These are phyloP conservation scores for Thecophora atra DNA, from an alignment of 2,888 invertebrate species.

Conservation along the genomic window DNA sequence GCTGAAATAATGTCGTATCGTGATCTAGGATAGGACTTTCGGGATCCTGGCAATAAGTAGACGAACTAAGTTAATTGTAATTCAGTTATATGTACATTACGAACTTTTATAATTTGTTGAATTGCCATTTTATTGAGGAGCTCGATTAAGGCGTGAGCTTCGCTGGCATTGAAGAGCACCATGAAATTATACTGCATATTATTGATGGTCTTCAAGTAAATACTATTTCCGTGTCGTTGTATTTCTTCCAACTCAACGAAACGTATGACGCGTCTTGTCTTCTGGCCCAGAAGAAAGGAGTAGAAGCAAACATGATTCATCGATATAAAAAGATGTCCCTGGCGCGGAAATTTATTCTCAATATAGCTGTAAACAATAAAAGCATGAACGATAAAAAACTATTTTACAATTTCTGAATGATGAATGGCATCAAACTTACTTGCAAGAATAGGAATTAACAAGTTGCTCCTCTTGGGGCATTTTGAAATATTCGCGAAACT, in stretches of 20 bases:
- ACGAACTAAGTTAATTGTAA: not conserved
- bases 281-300: conserved; percentile 90
- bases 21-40: conserved; percentile 92
- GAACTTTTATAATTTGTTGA: conserved; percentile 73
- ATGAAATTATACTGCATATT: conserved; percentile 87
- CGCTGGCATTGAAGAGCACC: conserved; percentile 86
- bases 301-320: conserved; percentile 96
- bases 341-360: conserved; percentile 92
- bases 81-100: not conserved
- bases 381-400: too few relatives aligned
- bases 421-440: conserved; percentile 70
- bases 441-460: conserved; percentile 93
- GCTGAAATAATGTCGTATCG: conserved; percentile 84
- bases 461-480: conserved; percentile 94
- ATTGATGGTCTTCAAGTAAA: conserved; percentile 85
- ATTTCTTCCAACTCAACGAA: conserved; percentile 82
- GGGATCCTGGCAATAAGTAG: conserved; percentile 73
- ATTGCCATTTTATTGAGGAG: conserved; percentile 97
- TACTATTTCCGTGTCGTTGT: conserved; percentile 79
- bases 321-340: conserved; percentile 97
- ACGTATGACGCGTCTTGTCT: conserved; percentile 85
- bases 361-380: conserved; percentile 77
- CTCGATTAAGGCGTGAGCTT: conserved; percentile 91
- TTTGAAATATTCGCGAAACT: conserved; percentile 88
- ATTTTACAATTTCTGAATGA: not conserved